Conservation (phyloP, 2,888 invertebrate genomes). For the Andrena minutula region DNA sequence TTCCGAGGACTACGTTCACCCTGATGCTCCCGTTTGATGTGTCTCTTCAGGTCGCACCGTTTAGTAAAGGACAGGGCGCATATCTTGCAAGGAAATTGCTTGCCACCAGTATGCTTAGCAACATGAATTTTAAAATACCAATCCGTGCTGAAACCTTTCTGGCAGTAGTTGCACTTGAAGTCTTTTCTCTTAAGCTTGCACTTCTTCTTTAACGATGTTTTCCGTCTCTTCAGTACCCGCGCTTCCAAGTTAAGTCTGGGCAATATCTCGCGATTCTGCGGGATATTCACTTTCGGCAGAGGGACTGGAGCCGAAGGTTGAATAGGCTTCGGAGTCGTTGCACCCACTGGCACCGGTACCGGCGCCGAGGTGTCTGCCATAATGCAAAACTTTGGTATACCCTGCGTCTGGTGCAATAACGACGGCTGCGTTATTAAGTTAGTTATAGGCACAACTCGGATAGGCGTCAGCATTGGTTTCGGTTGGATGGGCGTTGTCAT, state of each 20-base stretch:
- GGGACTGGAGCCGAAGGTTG: not conserved
- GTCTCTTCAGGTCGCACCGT: slow-evolving; percentile 77
- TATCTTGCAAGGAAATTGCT: slow-evolving; percentile 75
- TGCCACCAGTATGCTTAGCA: slow-evolving; percentile 78
- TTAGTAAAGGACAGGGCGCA: slow-evolving; percentile 78
- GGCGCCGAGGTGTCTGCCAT: slow-evolving; percentile 74
- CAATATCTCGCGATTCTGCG: not conserved
- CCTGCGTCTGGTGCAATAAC: slow-evolving; percentile 79
- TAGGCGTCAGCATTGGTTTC: slow-evolving; percentile 78
- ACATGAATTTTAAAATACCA: slow-evolving; percentile 82
- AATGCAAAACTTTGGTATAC: slow-evolving; percentile 81
- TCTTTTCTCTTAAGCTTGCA: slow-evolving; percentile 57
- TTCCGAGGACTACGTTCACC: slow-evolving; percentile 68
- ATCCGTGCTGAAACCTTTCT: slow-evolving; percentile 79
- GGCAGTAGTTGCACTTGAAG: slow-evolving; percentile 79
- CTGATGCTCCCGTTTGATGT: slow-evolving; percentile 73
- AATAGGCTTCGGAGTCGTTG: slow-evolving; percentile 40
- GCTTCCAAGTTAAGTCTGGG: not conserved
- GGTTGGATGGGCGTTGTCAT: slow-evolving; percentile 65
- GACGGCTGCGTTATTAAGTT: slow-evolving; percentile 80
- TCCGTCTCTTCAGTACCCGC: not conserved
- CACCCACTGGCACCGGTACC: slow-evolving; percentile 28
- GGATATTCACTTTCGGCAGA: slow-evolving; percentile 3
- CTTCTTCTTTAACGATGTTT: not conserved
- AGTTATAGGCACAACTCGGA: slow-evolving; percentile 81